Percentiles rank a stretch among this genome's conserved stretches.
Conservation (phyloP, 2,113 vertebrate species). For the Trochalopteron elliotii region DNA sequence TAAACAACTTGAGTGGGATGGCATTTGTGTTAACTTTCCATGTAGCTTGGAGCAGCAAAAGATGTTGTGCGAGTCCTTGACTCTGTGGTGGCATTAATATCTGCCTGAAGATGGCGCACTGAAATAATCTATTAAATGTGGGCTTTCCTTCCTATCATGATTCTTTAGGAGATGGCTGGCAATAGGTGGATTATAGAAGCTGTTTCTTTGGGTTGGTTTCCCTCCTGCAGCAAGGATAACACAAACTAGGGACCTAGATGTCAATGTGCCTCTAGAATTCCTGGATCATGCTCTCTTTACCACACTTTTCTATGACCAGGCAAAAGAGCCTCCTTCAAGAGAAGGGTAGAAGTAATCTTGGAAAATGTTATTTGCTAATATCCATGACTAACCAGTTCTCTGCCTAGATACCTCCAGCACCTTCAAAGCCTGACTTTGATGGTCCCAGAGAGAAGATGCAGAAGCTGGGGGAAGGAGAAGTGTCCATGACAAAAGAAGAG, state of each 20-base stretch:
- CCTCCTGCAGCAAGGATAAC: not conserved
- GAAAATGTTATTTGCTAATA: not conserved
- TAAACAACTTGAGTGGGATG: not conserved
- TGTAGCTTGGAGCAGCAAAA: not conserved
- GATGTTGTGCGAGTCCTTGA: not conserved
- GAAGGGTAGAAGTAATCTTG: not conserved
- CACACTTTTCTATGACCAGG: not conserved
- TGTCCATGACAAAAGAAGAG: constrained; percentile 96
- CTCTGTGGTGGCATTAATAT: not conserved
- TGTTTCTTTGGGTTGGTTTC: not conserved
- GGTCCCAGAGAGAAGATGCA: constrained; percentile 98
- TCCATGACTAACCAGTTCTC: not conserved
- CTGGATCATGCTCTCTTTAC: not conserved
- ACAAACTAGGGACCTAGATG: not conserved
- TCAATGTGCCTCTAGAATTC: not conserved
- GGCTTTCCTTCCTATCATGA: not conserved
- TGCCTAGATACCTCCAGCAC: constrained; percentile 89
- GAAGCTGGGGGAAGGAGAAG: constrained; percentile 94
- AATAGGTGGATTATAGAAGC: not conserved
- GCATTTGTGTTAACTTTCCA: not conserved
- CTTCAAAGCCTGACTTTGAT: constrained; percentile 94
- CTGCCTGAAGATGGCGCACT: not conserved
- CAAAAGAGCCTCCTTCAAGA: not conserved
- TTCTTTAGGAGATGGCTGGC: not conserved
- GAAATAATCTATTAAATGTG: not conserved